Conservation (phyloP, 1,140 invertebrate species). For the Whitmania pigra region DNA sequence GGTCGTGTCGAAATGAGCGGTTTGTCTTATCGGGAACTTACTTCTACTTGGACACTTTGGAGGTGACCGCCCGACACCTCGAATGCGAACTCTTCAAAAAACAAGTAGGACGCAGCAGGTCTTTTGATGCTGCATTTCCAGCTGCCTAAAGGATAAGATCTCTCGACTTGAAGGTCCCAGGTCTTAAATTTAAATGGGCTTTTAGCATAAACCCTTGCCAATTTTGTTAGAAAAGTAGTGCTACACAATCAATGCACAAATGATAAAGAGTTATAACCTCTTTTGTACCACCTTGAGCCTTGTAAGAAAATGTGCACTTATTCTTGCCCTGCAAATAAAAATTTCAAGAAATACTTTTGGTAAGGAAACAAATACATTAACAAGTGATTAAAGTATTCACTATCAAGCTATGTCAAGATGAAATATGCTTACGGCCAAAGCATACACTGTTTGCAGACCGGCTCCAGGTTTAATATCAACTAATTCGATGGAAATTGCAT, state of each 20-base stretch:
- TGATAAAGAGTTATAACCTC: neutral
- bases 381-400: neutral
- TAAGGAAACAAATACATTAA: neutral
- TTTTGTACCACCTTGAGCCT: slow-evolving; percentile 7
- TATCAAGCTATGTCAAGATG: neutral
- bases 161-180: neutral
- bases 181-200: neutral
- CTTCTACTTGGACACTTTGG: neutral
- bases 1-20: too few relatives aligned
- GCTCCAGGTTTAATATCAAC: slow-evolving; percentile 10
- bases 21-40: neutral
- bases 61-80: neutral
- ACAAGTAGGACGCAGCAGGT: neutral
- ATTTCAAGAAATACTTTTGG: neutral
- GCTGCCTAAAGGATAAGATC: neutral
- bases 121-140: slow-evolving; percentile 12
- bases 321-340: neutral
- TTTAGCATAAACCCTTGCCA: too few relatives aligned
- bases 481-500: too few relatives aligned
- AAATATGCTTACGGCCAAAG: neutral
- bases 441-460: neutral
- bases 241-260: too few relatives aligned
- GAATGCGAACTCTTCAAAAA: slow-evolving; percentile 2
- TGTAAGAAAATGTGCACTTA: neutral
- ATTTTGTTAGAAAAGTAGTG: too few relatives aligned